Conservation (phyloP, 2,797 vertebrate genomes). For the Erethizon dorsatum region DNA sequence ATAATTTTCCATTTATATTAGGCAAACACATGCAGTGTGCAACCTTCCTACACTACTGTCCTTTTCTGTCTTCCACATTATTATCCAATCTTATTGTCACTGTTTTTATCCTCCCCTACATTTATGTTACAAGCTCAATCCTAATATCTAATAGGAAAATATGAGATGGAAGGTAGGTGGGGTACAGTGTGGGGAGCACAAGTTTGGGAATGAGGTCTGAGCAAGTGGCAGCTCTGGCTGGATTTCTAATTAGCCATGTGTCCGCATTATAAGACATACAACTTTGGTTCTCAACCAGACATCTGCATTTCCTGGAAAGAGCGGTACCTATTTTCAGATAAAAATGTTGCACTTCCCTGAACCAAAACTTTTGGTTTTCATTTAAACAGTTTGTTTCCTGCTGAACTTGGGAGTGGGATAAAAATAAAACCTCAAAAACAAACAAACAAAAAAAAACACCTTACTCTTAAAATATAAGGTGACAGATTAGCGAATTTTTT, state of each 20-base stretch:
- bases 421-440: not conserved
- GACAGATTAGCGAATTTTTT: constrained; percentile 12
- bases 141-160: not conserved
- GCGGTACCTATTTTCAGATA: not conserved
- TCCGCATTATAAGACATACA: not conserved
- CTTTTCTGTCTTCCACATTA: not conserved
- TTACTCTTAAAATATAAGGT: constrained; percentile 12
- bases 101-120: not conserved
- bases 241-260: not conserved
- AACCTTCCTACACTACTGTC: rapidly evolving
- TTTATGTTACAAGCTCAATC: not conserved
- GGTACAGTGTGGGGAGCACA: rapidly evolving
- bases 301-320: not conserved
- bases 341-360: not conserved
- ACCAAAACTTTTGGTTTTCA: not conserved
- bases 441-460: not conserved
- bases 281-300: not conserved
- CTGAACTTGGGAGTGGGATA: not conserved
- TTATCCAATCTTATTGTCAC: not conserved
- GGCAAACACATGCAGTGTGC: not conserved
- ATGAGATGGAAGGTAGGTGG: not conserved
- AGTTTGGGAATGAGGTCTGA: not conserved
- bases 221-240: not conserved
- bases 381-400: not conserved
- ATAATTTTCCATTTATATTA: not conserved